Base-by-base conservation (phyloP, 2,888 invertebrate species). In the Apeira syringaria region DNA sequence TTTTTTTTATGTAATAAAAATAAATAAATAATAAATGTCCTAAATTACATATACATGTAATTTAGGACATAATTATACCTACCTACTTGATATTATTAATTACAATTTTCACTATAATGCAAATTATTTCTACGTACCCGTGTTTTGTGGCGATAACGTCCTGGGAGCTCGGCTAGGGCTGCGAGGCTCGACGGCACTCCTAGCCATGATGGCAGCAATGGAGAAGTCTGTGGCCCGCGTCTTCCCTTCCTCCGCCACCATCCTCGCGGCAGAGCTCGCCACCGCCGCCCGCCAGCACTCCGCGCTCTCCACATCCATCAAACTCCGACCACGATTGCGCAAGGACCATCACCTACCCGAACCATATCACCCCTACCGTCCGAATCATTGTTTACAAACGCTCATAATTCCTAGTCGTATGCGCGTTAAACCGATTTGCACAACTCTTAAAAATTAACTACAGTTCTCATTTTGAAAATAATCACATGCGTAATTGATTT, bases 191-290 rank as follows among this genome's bases (percentile, higher is more conserved):
- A 74, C 80, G 64, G 80, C 83, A 71, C 84, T 87, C 59, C 93
- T 91, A 60, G 97, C 96, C 96, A 98, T 98, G 81, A 98, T 97
- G 71, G 97, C 97, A 64, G 97, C 97, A 77, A 98, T 98, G 78
- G 97, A 97, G 91, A 98, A 98, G 91, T 98, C 98, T 72, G 98
- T 98, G 74, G 97, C 97, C 84, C 79, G 74, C 54, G 83, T 84
- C 80, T 84, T 85, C 59, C 84, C 67, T 56, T 88, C 87, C 71
- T 83, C 86, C 59, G 87, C 84, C 77, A 88, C 82, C 85, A 88
- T 87, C 79, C 80, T 88, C 72, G 75, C 80, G 50, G 74, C 80
- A 53, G 32, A 32, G 24, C 62, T 68, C 55, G 72, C 61, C 70
- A 71, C 69, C 85, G 61, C 69, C 56, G 72, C 61, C 70, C 72